Percentiles rank a stretch among this genome's conserved stretches.
These are phyloP conservation scores for Electrophaes corylata DNA, from an alignment of 2,888 invertebrate genomes.

Conservation along the genomic window DNA sequence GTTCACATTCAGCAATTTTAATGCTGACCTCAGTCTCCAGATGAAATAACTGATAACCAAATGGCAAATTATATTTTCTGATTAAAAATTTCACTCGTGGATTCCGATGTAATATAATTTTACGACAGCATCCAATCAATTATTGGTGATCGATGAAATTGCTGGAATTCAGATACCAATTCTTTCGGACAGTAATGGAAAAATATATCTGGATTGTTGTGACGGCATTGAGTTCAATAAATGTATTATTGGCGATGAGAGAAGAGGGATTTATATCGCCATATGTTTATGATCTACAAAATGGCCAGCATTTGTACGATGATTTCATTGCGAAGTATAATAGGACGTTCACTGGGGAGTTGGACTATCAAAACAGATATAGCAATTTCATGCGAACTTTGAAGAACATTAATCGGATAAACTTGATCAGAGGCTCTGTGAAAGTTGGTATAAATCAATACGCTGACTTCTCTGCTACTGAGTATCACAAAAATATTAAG, in stretches of 20 bases:
- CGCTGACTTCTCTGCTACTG: slow-evolving; percentile 56
- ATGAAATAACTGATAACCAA: slow-evolving; percentile 33
- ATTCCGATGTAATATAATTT: slow-evolving; percentile 36
- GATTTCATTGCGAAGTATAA: slow-evolving; percentile 47
- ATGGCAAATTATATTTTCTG: slow-evolving; percentile 39
- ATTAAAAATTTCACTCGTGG: slow-evolving; percentile 52
- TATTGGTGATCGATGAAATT: slow-evolving; percentile 28
- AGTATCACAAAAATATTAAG: slow-evolving; percentile 34
- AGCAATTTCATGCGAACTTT: slow-evolving; percentile 58
- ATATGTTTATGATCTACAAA: slow-evolving; percentile 42
- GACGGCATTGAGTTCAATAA: slow-evolving; percentile 30
- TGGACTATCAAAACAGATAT: slow-evolving; percentile 55
- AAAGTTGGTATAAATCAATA: slow-evolving; percentile 57
- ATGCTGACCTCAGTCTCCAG: slow-evolving; percentile 32
- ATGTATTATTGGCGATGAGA: slow-evolving; percentile 23
- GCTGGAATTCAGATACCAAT: slow-evolving; percentile 22
- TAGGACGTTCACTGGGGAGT: slow-evolving; percentile 46
- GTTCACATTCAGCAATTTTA: slow-evolving; percentile 49
- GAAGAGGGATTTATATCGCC: slow-evolving; percentile 19
- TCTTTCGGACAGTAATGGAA: slow-evolving; percentile 34
- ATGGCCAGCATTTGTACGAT: slow-evolving; percentile 44
- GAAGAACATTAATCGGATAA: slow-evolving; percentile 55
- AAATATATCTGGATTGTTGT: slow-evolving; percentile 29
- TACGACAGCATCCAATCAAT: slow-evolving; percentile 38
- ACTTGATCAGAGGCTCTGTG: slow-evolving; percentile 40